These are phyloP conservation scores for Dinoponera quadriceps DNA, from an alignment of 1,140 invertebrate species.

Conservation along the genomic window DNA sequence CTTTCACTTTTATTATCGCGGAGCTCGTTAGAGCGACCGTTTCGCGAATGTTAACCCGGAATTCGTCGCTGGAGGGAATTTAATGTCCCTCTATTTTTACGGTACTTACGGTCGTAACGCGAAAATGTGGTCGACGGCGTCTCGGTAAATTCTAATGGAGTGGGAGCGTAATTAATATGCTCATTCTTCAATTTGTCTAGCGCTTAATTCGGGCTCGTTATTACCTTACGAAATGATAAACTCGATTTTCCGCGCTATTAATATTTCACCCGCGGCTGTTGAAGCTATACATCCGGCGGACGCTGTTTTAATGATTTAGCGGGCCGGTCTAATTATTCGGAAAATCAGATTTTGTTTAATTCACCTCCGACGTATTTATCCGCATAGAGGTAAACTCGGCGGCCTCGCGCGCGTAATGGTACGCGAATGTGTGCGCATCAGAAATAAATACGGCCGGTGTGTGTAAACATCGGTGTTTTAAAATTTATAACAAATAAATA, in stretches of 20 bases:
- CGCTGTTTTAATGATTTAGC: conserved; percentile 32
- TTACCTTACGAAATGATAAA: conserved; percentile 54
- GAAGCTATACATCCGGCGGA: background rate
- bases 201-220: conserved; percentile 41
- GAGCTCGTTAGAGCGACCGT: conserved; percentile 52
- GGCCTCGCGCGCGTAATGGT: background rate
- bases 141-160: conserved; percentile 53
- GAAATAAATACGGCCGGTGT: conserved; percentile 32
- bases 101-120: conserved; percentile 39
- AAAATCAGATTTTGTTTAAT: conserved; percentile 56
- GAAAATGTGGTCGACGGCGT: conserved; percentile 47
- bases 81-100: conserved; percentile 50
- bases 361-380: conserved; percentile 39
- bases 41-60: conserved; percentile 55
- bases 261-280: conserved; percentile 13
- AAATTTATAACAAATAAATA: conserved; percentile 55
- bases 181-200: conserved; percentile 60
- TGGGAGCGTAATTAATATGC: conserved; percentile 51
- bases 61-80: conserved; percentile 50
- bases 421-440: background rate
- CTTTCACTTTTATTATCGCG: conserved; percentile 59
- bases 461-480: conserved; percentile 50
- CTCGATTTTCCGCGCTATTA: conserved; percentile 44
- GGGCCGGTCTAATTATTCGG: conserved; percentile 44
- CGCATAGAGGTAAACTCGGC: conserved; percentile 13